A percentile compares a stretch with the other conserved stretches of the same genome.
Conservation (phyloP, 2,888 invertebrate species). For the Cremastinae sp. region DNA sequence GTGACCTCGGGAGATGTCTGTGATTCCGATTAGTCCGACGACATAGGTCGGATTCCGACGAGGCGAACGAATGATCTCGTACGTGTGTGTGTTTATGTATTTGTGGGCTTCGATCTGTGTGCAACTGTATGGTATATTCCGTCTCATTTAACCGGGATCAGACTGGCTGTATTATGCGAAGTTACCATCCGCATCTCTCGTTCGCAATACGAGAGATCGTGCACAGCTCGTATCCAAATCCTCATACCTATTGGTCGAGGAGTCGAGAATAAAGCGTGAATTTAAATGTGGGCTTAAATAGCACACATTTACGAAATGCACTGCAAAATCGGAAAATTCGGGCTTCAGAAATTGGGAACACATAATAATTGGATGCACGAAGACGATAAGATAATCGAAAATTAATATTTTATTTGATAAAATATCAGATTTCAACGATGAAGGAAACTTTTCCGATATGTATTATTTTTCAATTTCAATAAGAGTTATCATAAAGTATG, state of each 20-base stretch:
- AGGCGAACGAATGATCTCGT: slow-evolving; percentile 54
- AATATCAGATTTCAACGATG: too few relatives aligned
- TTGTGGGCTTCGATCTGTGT: too few relatives aligned
- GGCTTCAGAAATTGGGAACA: too few relatives aligned
- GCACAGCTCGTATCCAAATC: neutral
- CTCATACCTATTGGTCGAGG: slow-evolving; percentile 1
- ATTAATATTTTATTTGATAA: too few relatives aligned
- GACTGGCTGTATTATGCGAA: slow-evolving; percentile 37
- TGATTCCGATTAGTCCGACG: slow-evolving; percentile 56
- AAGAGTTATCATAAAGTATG: too few relatives aligned
- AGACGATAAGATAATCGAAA: too few relatives aligned
- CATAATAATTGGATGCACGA: too few relatives aligned
- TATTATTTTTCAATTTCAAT: too few relatives aligned
- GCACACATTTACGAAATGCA: neutral
- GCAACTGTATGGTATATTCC: neutral
- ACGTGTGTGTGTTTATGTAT: neutral
- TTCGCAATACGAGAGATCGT: slow-evolving; percentile 30
- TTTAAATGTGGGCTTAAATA: slow-evolving; percentile 19
- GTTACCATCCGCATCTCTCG: slow-evolving; percentile 33
- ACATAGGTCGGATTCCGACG: slow-evolving; percentile 20
- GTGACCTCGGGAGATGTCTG: slow-evolving; percentile 19
- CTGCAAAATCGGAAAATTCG: too few relatives aligned
- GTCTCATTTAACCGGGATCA: slow-evolving; percentile 50
- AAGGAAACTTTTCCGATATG: too few relatives aligned
- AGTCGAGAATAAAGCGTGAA: slow-evolving; percentile 12